phyloP scores from a whole-genome alignment of 2,797 vertebrate genomes.

The Florisuga fusca region DNA sequence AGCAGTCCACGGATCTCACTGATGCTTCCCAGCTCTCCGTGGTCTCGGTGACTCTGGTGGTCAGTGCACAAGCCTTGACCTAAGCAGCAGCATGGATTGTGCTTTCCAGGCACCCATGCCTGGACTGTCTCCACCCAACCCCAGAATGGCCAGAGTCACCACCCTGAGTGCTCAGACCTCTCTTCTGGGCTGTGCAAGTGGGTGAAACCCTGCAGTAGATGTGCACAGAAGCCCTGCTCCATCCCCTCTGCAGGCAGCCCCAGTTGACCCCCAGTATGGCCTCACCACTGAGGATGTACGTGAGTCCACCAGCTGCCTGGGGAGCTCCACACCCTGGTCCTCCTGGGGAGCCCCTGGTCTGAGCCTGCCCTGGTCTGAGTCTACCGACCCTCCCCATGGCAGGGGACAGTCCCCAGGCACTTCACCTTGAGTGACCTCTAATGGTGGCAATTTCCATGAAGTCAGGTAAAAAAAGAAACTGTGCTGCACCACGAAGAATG shows the following conservation, averaged over 20 bases:
- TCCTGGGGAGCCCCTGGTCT: rapidly evolving
- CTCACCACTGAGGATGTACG: neutral
- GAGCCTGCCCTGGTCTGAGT: rapidly evolving
- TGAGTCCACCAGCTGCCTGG: neutral
- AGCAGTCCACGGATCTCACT: neutral
- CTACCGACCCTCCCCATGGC: neutral
- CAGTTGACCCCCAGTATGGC: neutral
- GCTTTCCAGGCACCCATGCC: neutral
- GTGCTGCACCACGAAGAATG: neutral
- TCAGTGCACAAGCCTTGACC: neutral
- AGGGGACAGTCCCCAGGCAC: rapidly evolving
- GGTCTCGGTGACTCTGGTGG: neutral
- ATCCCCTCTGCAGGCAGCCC: neutral
- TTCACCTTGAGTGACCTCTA: neutral
- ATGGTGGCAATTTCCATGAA: neutral
- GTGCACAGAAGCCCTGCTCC: too few species aligned
- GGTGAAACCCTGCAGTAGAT: rapidly evolving
- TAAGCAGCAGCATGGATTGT: neutral
- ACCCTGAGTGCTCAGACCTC: neutral
- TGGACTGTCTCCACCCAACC: neutral
- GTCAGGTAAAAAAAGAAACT: neutral
- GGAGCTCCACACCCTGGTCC: neutral
- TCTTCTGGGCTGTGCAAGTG: neutral
- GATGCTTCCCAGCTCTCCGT: neutral
- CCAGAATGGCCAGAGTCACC: neutral